Evolutionary conservation across 2,888 invertebrate species (phyloP).

Genomic region (Aproaerema taeniolella): DNA sequence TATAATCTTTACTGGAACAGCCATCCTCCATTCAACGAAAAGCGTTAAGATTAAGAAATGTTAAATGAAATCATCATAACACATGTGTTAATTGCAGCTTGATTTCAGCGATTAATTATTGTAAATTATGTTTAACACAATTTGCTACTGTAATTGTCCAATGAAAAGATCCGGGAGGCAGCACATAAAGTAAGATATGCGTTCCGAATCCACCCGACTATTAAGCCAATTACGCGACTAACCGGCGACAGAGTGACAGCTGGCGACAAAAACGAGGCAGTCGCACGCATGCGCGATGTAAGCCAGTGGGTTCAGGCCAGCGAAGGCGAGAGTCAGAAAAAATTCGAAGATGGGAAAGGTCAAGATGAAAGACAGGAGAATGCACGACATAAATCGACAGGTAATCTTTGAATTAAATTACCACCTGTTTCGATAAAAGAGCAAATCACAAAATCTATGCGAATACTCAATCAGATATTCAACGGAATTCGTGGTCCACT

Average conservation of each 20-base stretch:
- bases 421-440: too few species aligned
- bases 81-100: too few species aligned
- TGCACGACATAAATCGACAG: neutral
- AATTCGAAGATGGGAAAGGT: constrained; percentile 21
- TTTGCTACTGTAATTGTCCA: constrained; percentile 19
- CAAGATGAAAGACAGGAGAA: constrained; percentile 2
- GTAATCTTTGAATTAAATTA: too few species aligned
- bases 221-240: constrained; percentile 48
- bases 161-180: constrained; percentile 37
- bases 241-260: constrained; percentile 10
- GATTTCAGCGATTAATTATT: neutral
- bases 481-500: constrained; percentile 1
- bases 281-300: constrained; percentile 32
- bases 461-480: too few species aligned
- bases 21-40: too few species aligned
- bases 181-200: constrained; percentile 29
- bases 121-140: constrained; percentile 6
- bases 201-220: constrained; percentile 24
- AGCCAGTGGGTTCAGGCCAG: constrained; percentile 33
- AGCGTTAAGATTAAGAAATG: too few species aligned
- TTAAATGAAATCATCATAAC: too few species aligned
- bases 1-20: too few species aligned
- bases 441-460: too few species aligned
- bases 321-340: constrained; percentile 30
- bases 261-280: constrained; percentile 34